These are phyloP conservation scores for Hemicordylus capensis DNA, from an alignment of 2,113 vertebrate species.

Conservation along the genomic window DNA sequence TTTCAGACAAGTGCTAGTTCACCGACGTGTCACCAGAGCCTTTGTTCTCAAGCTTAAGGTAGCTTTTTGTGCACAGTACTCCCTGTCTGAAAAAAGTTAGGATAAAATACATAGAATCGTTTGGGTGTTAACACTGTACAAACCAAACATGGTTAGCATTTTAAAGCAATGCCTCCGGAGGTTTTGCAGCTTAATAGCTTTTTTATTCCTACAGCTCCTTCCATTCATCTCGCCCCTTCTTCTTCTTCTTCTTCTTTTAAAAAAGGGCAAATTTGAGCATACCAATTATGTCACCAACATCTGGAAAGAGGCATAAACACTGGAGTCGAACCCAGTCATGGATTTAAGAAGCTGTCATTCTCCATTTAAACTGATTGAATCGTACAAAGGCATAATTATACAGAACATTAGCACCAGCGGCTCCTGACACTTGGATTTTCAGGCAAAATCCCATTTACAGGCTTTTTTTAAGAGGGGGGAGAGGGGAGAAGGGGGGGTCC, in stretches of 20 bases:
- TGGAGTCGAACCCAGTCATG: slow-evolving; percentile 67
- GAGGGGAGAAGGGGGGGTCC: fast-evolving
- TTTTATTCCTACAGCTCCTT: slow-evolving; percentile 33
- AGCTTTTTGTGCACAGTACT: slow-evolving; percentile 46
- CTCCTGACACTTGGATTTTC: slow-evolving; percentile 25
- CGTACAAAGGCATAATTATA: slow-evolving; percentile 66
- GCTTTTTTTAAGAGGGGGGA: slow-evolving; percentile 35
- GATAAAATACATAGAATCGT: slow-evolving; percentile 51
- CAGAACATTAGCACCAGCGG: slow-evolving; percentile 55
- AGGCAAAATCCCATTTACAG: slow-evolving; percentile 46
- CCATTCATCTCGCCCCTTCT: too few relatives aligned
- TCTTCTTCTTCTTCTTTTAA: background rate
- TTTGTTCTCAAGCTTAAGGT: slow-evolving; percentile 63
- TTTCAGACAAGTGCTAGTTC: too few relatives aligned
- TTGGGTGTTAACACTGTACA: slow-evolving; percentile 56
- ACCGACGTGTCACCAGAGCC: slow-evolving; percentile 38
- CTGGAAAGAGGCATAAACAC: slow-evolving; percentile 71
- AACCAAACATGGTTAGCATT: slow-evolving; percentile 60
- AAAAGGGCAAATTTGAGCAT: slow-evolving; percentile 64
- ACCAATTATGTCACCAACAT: slow-evolving; percentile 70
- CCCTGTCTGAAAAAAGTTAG: slow-evolving; percentile 27
- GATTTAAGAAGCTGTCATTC: slow-evolving; percentile 69
- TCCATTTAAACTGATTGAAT: slow-evolving; percentile 71
- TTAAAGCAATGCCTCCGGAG: slow-evolving; percentile 45
- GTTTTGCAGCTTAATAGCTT: slow-evolving; percentile 48